phyloP scores from a whole-genome alignment of 1,140 invertebrate genomes.

The Panonychus citri region DNA sequence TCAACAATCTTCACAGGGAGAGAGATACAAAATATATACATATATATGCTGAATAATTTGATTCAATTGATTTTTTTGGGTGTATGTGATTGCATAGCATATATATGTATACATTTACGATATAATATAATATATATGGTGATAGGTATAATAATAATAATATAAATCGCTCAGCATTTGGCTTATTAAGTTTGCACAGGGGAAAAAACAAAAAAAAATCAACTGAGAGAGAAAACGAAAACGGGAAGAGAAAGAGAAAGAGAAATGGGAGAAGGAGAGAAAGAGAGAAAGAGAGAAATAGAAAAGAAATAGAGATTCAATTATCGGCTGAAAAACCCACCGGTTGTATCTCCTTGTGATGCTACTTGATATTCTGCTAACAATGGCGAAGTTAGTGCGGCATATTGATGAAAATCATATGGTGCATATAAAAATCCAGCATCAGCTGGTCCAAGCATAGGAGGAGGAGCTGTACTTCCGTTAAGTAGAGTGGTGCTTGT shows the following conservation, averaged over 20 bases:
- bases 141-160: not conserved
- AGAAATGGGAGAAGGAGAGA: not conserved
- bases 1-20: too few relatives aligned
- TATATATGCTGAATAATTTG: too few relatives aligned
- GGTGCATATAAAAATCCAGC: constrained; percentile 41
- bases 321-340: constrained; percentile 44
- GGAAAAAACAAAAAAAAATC: not conserved
- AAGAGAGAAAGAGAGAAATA: not conserved
- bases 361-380: constrained; percentile 56
- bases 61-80: too few relatives aligned
- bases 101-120: too few relatives aligned
- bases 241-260: not conserved
- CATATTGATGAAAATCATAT: constrained; percentile 70
- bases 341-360: constrained; percentile 39
- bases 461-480: constrained; percentile 35
- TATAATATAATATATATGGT: too few relatives aligned
- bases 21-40: too few relatives aligned
- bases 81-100: too few relatives aligned
- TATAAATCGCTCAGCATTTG: not conserved
- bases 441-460: constrained; percentile 12
- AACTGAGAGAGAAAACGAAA: not conserved
- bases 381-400: constrained; percentile 51
- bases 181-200: not conserved
- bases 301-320: not conserved
- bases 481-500: constrained; percentile 38